Evolutionary conservation across 1,140 invertebrate genomes (phyloP), one percentile per base, ranked within the genome.

Genomic region (Forficula auricularia): DNA sequence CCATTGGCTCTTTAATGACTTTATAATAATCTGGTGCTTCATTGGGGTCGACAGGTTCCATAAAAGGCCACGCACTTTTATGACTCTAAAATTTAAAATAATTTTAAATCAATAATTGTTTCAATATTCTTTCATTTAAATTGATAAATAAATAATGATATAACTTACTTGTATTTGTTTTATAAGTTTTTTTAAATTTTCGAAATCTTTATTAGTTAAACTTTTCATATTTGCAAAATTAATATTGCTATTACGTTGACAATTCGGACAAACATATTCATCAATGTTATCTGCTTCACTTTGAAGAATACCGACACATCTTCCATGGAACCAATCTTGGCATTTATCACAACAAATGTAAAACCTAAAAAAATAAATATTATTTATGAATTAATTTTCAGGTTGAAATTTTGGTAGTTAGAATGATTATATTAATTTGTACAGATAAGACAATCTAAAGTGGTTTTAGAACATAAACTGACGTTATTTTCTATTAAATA

Each of bases 241-340:
- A 4, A 87, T 82, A 18, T 75, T 78, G 46, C 78, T 85, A 60
- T 88, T 84, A 43, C 78, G 72, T 56, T 91, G 82, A 65, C 94
- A 98, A 57, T 83, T 86, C 0, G 91, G 90, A 69, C 94, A 98
- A 46, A 92, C 76, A 55, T 97, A 98, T 52, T 90, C 88, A 53
- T 94, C 89, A 48, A 97, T 91, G 53, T 82, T 81, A 55, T 92
- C 87, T 4, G 88, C 90, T 60, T 96, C 90, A 3, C 79, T 82
- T 57, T 92, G 87, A 20, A 95, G 65, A 53, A 97, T 90, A 9
- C 91, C 92, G 7, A 98, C 91, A 62, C 95, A 98, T 40, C 85
- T 70, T 3, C 92, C 92, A 61, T 98, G 95, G 64, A 97, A 98
- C 95, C 95, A 98, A 62, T 96, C 90, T 61, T 97, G 87, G 65